These are phyloP conservation scores for Eupithecia dodoneata DNA, from an alignment of 2,888 invertebrate species.

Conservation along the genomic window DNA sequence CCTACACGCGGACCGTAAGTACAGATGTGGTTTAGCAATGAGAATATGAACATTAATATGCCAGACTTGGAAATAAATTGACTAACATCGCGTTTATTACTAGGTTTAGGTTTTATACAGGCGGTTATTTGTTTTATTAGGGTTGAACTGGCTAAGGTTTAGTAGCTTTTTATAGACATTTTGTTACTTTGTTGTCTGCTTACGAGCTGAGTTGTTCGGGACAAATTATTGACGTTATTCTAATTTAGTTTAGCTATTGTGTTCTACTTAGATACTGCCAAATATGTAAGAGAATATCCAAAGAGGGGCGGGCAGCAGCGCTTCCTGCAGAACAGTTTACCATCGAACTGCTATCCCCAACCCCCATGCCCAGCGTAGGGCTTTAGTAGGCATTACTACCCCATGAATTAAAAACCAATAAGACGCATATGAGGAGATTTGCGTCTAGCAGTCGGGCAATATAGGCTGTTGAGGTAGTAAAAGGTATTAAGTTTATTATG, in stretches of 20 bases:
- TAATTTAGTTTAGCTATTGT: not conserved
- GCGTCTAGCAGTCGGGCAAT: too few species aligned
- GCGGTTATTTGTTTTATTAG: slow-evolving; percentile 28
- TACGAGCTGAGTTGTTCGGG: slow-evolving; percentile 18
- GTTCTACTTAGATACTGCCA: not conserved
- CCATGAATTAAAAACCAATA: too few species aligned
- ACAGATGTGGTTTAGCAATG: slow-evolving; percentile 25
- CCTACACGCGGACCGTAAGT: not conserved
- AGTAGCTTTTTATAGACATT: slow-evolving; percentile 26
- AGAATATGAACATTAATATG: slow-evolving; percentile 16
- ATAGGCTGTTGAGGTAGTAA: too few species aligned
- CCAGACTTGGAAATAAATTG: slow-evolving; percentile 22
- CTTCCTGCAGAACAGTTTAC: too few species aligned
- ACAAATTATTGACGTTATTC: not conserved
- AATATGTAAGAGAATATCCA: not conserved
- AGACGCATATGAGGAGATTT: too few species aligned
- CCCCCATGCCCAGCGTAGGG: too few species aligned
- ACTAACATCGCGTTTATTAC: slow-evolving; percentile 24
- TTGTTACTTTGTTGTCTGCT: slow-evolving; percentile 19
- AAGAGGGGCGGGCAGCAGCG: too few species aligned
- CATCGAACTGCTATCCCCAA: too few species aligned
- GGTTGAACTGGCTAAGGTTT: slow-evolving; percentile 16
- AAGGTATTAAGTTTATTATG: too few species aligned
- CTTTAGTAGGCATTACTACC: too few species aligned
- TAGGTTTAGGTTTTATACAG: slow-evolving; percentile 18